A percentile compares a stretch with the other conserved stretches of the same genome.
Conservation (phyloP, 2,888 invertebrate genomes). For the Sabatieria punctata region DNA sequence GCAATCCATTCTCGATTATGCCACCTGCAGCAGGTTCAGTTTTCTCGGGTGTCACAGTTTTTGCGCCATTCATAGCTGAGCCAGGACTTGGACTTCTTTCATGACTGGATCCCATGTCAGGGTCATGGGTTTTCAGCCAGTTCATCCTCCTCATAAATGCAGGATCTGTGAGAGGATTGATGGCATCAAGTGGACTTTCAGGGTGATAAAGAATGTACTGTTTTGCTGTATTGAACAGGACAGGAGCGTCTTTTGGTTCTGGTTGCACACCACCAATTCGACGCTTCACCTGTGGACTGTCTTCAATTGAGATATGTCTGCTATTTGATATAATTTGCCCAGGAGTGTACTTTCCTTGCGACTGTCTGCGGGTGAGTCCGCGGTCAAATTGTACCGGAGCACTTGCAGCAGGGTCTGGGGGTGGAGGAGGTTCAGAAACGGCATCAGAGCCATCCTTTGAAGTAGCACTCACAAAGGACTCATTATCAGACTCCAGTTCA, state of each 20-base stretch:
- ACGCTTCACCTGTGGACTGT: neutral
- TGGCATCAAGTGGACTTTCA: neutral
- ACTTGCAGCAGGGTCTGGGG: too few species aligned
- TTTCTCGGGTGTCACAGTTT: neutral
- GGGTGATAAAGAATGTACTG: conserved; percentile 9
- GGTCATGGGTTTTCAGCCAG: conserved; percentile 15
- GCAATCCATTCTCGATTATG: too few species aligned
- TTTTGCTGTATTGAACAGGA: conserved; percentile 9
- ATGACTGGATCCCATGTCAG: conserved; percentile 12
- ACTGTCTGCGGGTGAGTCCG: conserved; percentile 6
- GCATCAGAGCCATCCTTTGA: conserved; percentile 1
- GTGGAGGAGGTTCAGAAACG: neutral
- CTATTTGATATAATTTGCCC: conserved; percentile 1
- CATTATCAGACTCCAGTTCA: conserved; percentile 5
- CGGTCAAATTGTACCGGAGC: neutral
- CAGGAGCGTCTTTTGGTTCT: conserved; percentile 2
- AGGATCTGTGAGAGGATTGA: neutral
- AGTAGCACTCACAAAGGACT: neutral
- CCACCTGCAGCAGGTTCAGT: neutral
- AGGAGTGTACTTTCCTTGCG: conserved; percentile 8
- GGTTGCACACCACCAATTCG: conserved; percentile 9
- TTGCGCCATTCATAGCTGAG: neutral
- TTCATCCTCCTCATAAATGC: neutral
- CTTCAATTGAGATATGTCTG: conserved; percentile 3
- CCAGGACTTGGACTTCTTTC: too few species aligned